These are phyloP conservation scores for Bos indicus DNA, from an alignment of 2,113 vertebrate species.

Conservation along the genomic window DNA sequence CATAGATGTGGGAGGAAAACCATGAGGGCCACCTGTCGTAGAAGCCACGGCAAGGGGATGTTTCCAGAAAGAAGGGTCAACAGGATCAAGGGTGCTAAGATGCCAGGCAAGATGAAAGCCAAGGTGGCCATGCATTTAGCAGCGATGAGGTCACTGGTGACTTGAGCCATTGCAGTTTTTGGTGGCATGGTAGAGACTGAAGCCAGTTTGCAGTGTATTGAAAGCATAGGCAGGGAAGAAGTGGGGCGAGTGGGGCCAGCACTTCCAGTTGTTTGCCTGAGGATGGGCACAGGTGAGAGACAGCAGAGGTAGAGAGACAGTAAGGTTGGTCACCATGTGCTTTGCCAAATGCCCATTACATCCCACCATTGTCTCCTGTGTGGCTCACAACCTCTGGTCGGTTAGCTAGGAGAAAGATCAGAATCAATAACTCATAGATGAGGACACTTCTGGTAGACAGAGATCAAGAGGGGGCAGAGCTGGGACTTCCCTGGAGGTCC, in stretches of 20 bases:
- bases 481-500: background rate
- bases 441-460: background rate
- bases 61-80: background rate
- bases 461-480: background rate
- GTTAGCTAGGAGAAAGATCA: background rate
- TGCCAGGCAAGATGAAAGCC: background rate
- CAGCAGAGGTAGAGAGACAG: too few species aligned
- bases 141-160: background rate
- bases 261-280: background rate
- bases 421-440: background rate
- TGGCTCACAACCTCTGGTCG: background rate
- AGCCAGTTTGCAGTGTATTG: background rate
- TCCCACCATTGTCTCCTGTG: background rate
- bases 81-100: background rate
- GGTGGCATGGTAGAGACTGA: background rate
- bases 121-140: background rate
- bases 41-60: background rate
- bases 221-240: background rate
- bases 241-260: background rate
- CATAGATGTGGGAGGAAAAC: background rate
- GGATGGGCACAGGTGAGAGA: background rate
- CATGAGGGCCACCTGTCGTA: background rate
- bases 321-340: background rate
- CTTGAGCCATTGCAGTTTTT: background rate
- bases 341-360: background rate